Base-by-base conservation (phyloP, 2,888 invertebrate genomes). In the Allolobophora icterica region DNA sequence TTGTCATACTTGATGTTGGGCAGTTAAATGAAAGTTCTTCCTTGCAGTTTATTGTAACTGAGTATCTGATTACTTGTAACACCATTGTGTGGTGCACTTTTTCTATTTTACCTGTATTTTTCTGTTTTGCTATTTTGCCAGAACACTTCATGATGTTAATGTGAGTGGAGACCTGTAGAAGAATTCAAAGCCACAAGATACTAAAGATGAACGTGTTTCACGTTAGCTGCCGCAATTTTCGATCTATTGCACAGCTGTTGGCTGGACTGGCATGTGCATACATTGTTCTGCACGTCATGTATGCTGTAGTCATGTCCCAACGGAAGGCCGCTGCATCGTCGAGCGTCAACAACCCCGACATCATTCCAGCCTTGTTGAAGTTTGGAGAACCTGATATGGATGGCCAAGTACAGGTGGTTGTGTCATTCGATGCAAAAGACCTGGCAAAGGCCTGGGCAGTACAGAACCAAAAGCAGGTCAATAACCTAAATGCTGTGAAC, bases 291-390 rank as follows among this genome's bases (percentile, higher is more conserved):
- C 87, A 87, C 15, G 15, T 33, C 21, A 21, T 87, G 34, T 87
- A 87, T 35, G 87, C 38, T 6, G 0, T 87, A 35, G 87, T 87
- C 11, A 87, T 35, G 87, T 87, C 87, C 19, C 87, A 38, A 17
- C 35, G 38, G 87, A 87, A 38, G 38, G 87, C 87, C 34, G 6
- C 34, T 33, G n/a, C 87, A 34, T 35, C 34, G 4, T 38, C 87
- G 6, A 24, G 5, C 38, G 19, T 21, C 24, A 11, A 17, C 0
- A 35, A 91, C 34, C 84, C 45, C 71, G 42, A 91, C 40, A 71
- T 42, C 15, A 91, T 91, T 45, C 91, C 89, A 30, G 91, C 91
- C 30, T 89, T 58, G 90, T n/a, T 91, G 35, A 91, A 91, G 90
- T 87, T 91, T n/a, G 90, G 90, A 21, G 45, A n/a, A 21, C 83